Base-by-base conservation (phyloP, 2,888 invertebrate species). In the Archaeoteleia sp. region DNA sequence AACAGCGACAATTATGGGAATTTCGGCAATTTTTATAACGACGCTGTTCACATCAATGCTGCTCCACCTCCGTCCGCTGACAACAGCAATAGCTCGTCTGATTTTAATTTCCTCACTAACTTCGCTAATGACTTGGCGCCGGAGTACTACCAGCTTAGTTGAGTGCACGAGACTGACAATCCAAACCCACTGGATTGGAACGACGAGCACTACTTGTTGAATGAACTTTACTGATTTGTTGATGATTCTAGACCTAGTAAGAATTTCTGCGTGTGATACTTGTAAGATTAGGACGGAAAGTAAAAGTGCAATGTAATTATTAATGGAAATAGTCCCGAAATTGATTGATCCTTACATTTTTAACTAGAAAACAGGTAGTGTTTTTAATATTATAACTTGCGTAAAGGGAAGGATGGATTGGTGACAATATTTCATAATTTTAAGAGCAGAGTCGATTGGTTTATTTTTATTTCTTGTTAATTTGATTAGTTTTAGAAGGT, bases 31-130 rank as follows among this genome's bases (percentile, higher is more conserved):
- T 92, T 91, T 83, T 93, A 93, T 83, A 80, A 80, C 9, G 86
- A 86, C 15, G 76, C 81, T 5, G 75, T 81, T 4, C 81, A 82
- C 46, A 87, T 89, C 53, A 66, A 63, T 29, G 87, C 87, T 60
- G 88, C 88, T 2, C 77, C 84, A 32, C 82, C 86, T 30, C 84
- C 84, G 7, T 85, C 89, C 13, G 91, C 92, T 42, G 94, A 95
- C 78, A 94, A 94, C 86, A 94, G 94, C 76, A 95, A 95, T 84
- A 94, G 94, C 83, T 95, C 95, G n/a, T 95, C 95, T 20, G 96
- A 96, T 86, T 96, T 96, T 86, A 96, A 96, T 86, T 96, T 96
- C 85, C 89, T 96, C 70, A 95, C 95, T 86, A 96, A 94, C 85
- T 88, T 96, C 81, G 95, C 95, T 70, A 96, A 95, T 85, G 96